A percentile compares a stretch with the other conserved stretches of the same genome.
phyloP scores from a whole-genome alignment of 2,888 invertebrate species.

The Noctua janthe region DNA sequence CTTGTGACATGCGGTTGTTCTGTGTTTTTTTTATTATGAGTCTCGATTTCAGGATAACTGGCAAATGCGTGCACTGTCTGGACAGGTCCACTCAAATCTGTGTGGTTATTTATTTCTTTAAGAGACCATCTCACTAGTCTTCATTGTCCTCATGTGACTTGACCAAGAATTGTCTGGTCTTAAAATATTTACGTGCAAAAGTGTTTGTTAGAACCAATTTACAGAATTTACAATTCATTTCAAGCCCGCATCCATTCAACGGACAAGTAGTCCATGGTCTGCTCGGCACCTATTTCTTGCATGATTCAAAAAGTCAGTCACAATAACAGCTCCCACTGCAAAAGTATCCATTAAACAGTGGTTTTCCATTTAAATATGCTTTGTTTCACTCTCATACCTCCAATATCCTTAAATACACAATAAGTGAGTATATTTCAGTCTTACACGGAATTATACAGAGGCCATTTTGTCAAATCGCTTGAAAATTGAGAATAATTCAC shows the following conservation, averaged over 20 bases:
- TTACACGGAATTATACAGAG: slow-evolving; percentile 72
- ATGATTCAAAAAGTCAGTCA: slow-evolving; percentile 23
- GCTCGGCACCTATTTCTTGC: slow-evolving; percentile 16
- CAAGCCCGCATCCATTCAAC: neutral
- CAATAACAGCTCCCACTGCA: slow-evolving; percentile 7
- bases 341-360: slow-evolving; percentile 24
- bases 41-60: neutral
- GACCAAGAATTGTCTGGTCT: neutral
- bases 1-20: neutral
- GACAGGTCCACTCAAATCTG: neutral
- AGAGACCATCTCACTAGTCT: neutral
- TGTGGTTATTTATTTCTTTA: neutral
- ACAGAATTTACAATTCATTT: neutral
- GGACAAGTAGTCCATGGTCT: neutral
- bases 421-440: slow-evolving; percentile 71
- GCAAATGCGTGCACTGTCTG: neutral
- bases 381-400: slow-evolving; percentile 42
- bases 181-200: neutral
- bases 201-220: neutral
- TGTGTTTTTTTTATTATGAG: neutral
- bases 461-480: slow-evolving; percentile 70
- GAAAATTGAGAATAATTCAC: slow-evolving; percentile 56
- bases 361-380: slow-evolving; percentile 27
- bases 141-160: neutral
- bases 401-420: slow-evolving; percentile 58